These are phyloP conservation scores for Nycticebus coucang DNA, from an alignment of 2,113 vertebrate genomes.

Conservation along the genomic window DNA sequence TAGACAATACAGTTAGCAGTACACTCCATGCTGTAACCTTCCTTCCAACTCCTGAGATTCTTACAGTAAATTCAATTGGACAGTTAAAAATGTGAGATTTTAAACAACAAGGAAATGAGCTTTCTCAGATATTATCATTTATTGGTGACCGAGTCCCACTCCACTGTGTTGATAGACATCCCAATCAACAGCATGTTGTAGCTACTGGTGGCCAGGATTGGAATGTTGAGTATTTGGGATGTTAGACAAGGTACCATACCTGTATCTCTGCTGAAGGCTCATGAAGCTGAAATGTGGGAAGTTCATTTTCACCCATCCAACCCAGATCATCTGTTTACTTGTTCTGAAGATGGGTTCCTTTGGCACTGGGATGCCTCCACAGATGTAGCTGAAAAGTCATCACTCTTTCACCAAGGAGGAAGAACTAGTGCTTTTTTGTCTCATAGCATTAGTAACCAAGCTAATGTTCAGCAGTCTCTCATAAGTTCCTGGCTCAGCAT, in stretches of 20 bases:
- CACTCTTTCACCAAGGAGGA: slow-evolving; percentile 93
- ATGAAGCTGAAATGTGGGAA: slow-evolving; percentile 99
- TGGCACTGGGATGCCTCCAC: slow-evolving; percentile 96
- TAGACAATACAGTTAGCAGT: slow-evolving; percentile 97
- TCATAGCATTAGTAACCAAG: slow-evolving; percentile 86
- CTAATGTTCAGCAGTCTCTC: slow-evolving; percentile 88
- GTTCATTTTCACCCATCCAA: slow-evolving; percentile 97
- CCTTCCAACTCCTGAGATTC: slow-evolving; percentile 93
- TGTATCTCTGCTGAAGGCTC: slow-evolving; percentile 95
- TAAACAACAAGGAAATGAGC: slow-evolving; percentile 93
- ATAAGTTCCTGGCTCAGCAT: slow-evolving; percentile 91
- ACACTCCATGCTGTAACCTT: slow-evolving; percentile 96
- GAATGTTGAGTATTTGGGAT: slow-evolving; percentile 98
- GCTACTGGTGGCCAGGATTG: slow-evolving; percentile 94
- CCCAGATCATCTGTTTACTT: slow-evolving; percentile 97
- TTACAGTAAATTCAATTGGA: slow-evolving; percentile 98
- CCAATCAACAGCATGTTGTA: slow-evolving; percentile 93
- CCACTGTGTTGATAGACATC: slow-evolving; percentile 97
- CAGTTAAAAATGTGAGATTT: slow-evolving; percentile 98
- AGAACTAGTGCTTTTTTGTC: slow-evolving; percentile 90
- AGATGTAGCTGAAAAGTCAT: slow-evolving; percentile 88
- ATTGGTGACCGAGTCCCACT: slow-evolving; percentile 93
- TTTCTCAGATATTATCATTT: slow-evolving; percentile 93
- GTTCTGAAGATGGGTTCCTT: slow-evolving; percentile 97
- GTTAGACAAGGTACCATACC: slow-evolving; percentile 93